Evolutionary conservation across 2,888 invertebrate genomes (phyloP), one percentile per base, ranked within the genome.

Genomic region (Eupithecia centaureata): DNA sequence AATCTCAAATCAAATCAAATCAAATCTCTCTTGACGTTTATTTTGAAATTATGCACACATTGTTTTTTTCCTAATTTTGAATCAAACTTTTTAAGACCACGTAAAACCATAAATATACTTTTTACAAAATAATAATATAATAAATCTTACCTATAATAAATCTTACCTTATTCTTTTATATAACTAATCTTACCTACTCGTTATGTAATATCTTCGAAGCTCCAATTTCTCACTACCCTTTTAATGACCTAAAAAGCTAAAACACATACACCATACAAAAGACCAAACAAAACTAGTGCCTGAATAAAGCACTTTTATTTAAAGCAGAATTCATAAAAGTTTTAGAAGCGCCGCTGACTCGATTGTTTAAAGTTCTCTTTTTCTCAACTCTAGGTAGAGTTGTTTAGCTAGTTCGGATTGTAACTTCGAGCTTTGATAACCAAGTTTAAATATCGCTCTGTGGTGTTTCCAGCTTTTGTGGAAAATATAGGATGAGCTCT

Each of bases 271-370:
- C 18, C 2, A 22, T 22, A 47, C 47, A 47, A 25, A 52, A 12
- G 15, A 27, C 18, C 13, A 15, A 52, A 52, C 15, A 35, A 13
- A 61, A 61, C 56, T 56, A 25, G 27, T 47, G 54, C 38, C 54
- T 22, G 59, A 25, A 62, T 56, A 65, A 58, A 61, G 38, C 51
- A 13, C 38, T 62, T 63, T 63, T 63, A 63, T 63, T 65, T 62
- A 47, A 65, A 68, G 47, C 68, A 47, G 52, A 65, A 62, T 65
- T 62, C 65, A 63, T 38, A 51, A 63, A 65, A 69, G 47, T 65
- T 69, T 61, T 38, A 38, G 33, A 62, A 59, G 47, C 42, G 42
- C 2, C 18, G 62, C 63, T 60, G 65, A 65, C 65, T 69, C 62
- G 61, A 63, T 65, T 56, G 65, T 52, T 5, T 63, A 10, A 63